phyloP scores from a whole-genome alignment of 2,888 invertebrate species.

The Apamea crenata region DNA sequence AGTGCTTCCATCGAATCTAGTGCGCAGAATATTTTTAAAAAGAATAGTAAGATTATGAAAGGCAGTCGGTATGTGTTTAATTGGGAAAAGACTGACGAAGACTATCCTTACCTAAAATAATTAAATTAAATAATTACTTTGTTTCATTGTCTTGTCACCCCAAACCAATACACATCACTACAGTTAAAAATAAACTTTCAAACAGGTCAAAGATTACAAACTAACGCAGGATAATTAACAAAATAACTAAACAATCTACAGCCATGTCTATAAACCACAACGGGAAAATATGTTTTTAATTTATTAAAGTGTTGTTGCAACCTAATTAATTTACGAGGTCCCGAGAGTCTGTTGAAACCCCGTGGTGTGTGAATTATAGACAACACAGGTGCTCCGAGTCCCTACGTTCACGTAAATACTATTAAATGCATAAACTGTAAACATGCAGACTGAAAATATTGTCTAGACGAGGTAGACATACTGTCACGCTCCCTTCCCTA shows the following conservation, averaged over 20 bases:
- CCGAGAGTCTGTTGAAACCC: conserved; percentile 66
- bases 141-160: not conserved
- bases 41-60: not conserved
- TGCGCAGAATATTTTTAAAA: not conserved
- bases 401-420: conserved; percentile 32
- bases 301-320: conserved; percentile 51
- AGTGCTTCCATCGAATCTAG: not conserved
- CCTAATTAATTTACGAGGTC: conserved; percentile 78
- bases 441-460: conserved; percentile 34
- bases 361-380: conserved; percentile 60
- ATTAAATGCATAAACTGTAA: conserved; percentile 42
- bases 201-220: not conserved
- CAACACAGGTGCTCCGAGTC: conserved; percentile 30
- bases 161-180: not conserved
- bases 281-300: conserved; percentile 43
- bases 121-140: not conserved
- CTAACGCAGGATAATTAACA: conserved; percentile 16
- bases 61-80: not conserved
- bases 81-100: not conserved
- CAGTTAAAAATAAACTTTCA: not conserved
- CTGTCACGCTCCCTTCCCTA: conserved; percentile 23
- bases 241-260: conserved; percentile 15
- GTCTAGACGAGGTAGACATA: conserved; percentile 44
- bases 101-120: too few relatives aligned
- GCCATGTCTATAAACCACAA: conserved; percentile 13